Base-by-base conservation (phyloP, 2,888 invertebrate genomes). In the Magallana nippona region DNA sequence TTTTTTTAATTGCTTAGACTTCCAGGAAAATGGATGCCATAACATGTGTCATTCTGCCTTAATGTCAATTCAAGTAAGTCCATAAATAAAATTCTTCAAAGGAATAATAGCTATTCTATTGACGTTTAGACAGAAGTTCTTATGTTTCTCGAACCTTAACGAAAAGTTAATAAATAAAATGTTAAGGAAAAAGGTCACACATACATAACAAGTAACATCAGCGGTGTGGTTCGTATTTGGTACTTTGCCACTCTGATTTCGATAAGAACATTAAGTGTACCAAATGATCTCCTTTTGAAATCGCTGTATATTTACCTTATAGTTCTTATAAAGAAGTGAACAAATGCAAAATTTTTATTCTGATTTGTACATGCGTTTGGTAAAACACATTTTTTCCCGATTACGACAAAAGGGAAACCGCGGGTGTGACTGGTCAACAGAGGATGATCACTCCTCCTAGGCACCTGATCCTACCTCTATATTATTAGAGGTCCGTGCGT, bases 81-180 rank as follows among this genome's bases (percentile, higher is more conserved):
- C 22, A 32, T 71, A 71, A 71, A 71, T 71, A 22, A 32, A 71
- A 15, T 27, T 71, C 19, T 71, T 71, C 71, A 71, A 71, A 71
- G 71, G 5, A 3, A 44, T 11, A 2, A 10, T 2, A 22, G 2
- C 10, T 22, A 11, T 32, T 15, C 32, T 71, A 3, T 27, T 71
- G 71, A 71, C 71, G 32, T 71, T 71, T 71, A 15, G 13, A 71
- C 71, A 71, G 15, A 10, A 27, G 71, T 71, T 71, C 32, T 1
- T 22, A 32, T 71, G 71, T 71, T 71, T 27, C 32, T 13, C 15
- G 22, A 27, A 27, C 71, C 71, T 15, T 27, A 71, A 71, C 27
- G 27, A 71, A 27, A 5, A 27, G 13, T 22, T 10, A 71, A 71
- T 71, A 71, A 71, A 71, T 71, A 44, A 44, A 44, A 44, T 8